Conservation (phyloP, 2,113 vertebrate genomes). For the Thinocorus orbignyianus region DNA sequence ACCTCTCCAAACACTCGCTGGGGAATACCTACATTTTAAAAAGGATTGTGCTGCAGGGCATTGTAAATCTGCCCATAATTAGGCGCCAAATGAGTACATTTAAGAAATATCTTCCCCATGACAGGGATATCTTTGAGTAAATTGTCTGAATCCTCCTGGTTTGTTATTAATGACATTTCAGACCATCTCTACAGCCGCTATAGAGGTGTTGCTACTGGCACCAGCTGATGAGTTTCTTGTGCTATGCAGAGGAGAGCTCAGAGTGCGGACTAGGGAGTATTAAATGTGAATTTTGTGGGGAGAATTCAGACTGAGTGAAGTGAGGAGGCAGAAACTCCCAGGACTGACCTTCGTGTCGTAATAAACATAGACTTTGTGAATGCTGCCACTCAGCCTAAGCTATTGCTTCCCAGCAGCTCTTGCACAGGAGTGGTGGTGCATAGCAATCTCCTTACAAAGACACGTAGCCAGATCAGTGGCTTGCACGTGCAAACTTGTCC, state of each 20-base stretch:
- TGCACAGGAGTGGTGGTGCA: not conserved
- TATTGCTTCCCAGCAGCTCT: not conserved
- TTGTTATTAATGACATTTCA: not conserved
- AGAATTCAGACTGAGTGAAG: not conserved
- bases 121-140: not conserved
- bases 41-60: not conserved
- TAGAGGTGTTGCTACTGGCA: not conserved
- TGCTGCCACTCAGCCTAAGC: not conserved
- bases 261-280: not conserved
- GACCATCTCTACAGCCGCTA: not conserved
- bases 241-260: not conserved
- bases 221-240: not conserved
- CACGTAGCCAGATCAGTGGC: not conserved
- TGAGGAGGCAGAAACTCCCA: not conserved
- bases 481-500: slow-evolving; percentile 5
- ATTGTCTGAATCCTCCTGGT: not conserved
- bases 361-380: not conserved
- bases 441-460: not conserved
- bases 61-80: not conserved
- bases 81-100: not conserved
- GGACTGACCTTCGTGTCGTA: not conserved
- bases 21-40: not conserved
- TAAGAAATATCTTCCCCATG: not conserved
- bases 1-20: not conserved
- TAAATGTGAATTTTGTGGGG: not conserved